Conservation (phyloP, 2,888 invertebrate species). For the Eupithecia inturbata region DNA sequence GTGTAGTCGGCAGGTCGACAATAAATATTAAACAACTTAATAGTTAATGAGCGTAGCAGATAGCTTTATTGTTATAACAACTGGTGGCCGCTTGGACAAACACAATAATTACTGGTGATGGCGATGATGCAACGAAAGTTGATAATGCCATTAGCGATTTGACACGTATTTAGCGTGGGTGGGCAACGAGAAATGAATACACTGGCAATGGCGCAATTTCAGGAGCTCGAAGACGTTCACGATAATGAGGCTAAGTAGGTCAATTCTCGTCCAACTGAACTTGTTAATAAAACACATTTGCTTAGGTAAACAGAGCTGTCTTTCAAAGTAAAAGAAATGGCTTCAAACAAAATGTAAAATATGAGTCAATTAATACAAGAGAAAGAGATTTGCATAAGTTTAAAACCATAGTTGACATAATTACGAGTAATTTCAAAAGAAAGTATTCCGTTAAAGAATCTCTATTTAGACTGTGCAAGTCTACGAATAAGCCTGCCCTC, state of each 20-base stretch:
- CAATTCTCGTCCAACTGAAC: slow-evolving; percentile 57
- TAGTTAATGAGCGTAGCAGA: slow-evolving; percentile 72
- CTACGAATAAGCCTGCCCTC: slow-evolving; percentile 23
- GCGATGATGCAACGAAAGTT: slow-evolving; percentile 80
- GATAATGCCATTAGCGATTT: slow-evolving; percentile 79
- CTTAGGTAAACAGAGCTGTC: slow-evolving; percentile 38
- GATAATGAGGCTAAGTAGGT: slow-evolving; percentile 64
- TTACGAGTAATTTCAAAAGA: not conserved
- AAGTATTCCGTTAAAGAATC: slow-evolving; percentile 18
- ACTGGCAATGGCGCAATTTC: slow-evolving; percentile 67
- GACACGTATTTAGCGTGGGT: slow-evolving; percentile 79
- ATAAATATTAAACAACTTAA: slow-evolving; percentile 61
- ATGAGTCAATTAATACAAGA: not conserved
- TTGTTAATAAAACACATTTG: slow-evolving; percentile 46
- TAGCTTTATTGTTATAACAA: slow-evolving; percentile 72
- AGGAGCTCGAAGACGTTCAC: slow-evolving; percentile 61
- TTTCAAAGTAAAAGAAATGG: slow-evolving; percentile 17
- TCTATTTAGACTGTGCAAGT: slow-evolving; percentile 9
- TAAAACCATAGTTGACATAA: not conserved
- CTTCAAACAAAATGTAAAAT: not conserved
- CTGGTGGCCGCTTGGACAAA: slow-evolving; percentile 65
- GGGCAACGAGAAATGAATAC: slow-evolving; percentile 68
- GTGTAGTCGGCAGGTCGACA: slow-evolving; percentile 46
- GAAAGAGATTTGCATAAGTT: not conserved
- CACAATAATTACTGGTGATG: slow-evolving; percentile 67